Evolutionary conservation across 2,113 vertebrate genomes (phyloP).

Genomic region (Anseranas semipalmata): DNA sequence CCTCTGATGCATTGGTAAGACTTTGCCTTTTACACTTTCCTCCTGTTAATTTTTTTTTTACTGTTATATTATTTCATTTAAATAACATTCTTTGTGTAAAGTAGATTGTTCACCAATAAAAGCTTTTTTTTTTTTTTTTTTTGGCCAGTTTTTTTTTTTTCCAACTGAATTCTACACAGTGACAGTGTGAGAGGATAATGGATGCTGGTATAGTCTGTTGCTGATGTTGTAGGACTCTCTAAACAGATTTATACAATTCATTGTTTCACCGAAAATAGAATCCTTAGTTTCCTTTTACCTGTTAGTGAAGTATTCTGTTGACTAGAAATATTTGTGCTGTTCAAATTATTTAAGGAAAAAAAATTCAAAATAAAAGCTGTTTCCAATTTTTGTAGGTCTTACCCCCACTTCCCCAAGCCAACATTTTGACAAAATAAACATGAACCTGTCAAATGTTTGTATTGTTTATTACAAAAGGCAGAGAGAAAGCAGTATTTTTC

Average conservation of each 20-base stretch:
- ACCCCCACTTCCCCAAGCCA: accelerated
- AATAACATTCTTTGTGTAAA: neutral
- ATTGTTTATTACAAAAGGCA: neutral
- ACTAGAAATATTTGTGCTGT: neutral
- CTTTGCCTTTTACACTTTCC: neutral
- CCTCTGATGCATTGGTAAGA: neutral
- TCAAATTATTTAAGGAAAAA: neutral
- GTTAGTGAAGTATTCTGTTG: neutral
- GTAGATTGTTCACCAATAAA: neutral
- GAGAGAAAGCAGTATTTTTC: neutral
- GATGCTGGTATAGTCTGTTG: neutral
- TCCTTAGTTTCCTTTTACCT: neutral
- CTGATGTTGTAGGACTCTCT: neutral
- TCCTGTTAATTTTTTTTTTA: neutral
- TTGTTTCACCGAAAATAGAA: neutral
- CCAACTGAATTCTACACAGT: neutral
- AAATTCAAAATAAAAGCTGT: neutral
- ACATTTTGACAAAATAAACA: neutral
- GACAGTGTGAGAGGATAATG: neutral
- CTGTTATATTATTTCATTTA: neutral
- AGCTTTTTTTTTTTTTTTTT: neutral
- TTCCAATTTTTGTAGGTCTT: neutral
- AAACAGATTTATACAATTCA: neutral
- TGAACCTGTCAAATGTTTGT: neutral
- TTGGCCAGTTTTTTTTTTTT: neutral